phyloP scores from a whole-genome alignment of 2,888 invertebrate genomes.

The Andricus curvator region DNA sequence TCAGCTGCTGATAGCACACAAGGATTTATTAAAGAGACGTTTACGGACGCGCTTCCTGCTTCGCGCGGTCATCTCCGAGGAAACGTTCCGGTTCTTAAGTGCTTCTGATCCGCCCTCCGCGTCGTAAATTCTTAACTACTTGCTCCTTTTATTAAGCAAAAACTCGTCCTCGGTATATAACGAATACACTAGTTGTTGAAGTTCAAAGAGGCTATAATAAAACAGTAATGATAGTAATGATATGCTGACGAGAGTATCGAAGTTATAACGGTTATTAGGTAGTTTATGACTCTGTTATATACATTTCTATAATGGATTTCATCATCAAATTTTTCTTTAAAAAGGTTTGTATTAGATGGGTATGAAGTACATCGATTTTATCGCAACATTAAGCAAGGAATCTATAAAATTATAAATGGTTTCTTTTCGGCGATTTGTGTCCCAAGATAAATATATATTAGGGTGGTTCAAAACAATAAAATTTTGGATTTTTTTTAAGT shows the following conservation, averaged over 20 bases:
- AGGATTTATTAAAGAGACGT: slow-evolving; percentile 73
- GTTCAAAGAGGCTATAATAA: slow-evolving; percentile 21
- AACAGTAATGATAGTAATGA: slow-evolving; percentile 14
- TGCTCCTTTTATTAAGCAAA: slow-evolving; percentile 23
- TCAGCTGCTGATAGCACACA: slow-evolving; percentile 73
- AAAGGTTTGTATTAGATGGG: not conserved
- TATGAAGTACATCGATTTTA: not conserved
- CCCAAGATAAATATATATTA: no score
- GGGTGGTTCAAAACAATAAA: no score
- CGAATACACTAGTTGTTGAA: slow-evolving; percentile 25
- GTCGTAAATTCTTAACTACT: slow-evolving; percentile 26
- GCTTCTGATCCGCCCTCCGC: slow-evolving; percentile 16
- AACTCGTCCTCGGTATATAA: not conserved
- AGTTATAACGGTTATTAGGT: slow-evolving; percentile 1
- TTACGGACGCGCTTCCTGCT: slow-evolving; percentile 55
- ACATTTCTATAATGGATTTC: not conserved
- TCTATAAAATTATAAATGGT: no score
- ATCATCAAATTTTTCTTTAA: not conserved
- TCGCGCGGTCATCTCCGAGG: slow-evolving; percentile 44
- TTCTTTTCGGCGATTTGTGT: no score
- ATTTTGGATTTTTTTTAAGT: no score
- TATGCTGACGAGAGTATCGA: not conserved
- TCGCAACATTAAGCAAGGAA: not conserved
- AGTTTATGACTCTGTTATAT: not conserved
- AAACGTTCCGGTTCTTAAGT: slow-evolving; percentile 39